A percentile compares a stretch with the other conserved stretches of the same genome.
Evolutionary conservation across 2,888 invertebrate genomes (phyloP).

Genomic region (Neoascia interrupta): DNA sequence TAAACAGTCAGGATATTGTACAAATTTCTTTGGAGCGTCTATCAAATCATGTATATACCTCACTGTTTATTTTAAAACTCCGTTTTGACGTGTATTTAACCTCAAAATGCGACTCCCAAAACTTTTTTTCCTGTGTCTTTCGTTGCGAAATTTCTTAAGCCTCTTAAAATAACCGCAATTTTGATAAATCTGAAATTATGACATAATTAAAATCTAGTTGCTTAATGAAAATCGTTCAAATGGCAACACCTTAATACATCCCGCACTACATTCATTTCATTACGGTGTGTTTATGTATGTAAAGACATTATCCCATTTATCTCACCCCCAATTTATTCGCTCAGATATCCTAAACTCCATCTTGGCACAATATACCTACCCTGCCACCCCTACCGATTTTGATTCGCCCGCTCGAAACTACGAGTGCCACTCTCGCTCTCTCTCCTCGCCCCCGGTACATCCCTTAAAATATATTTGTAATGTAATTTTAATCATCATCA

Average conservation of each 20-base stretch:
- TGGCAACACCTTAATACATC: conserved; percentile 46
- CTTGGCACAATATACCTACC: conserved; percentile 27
- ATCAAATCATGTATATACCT: too few species aligned
- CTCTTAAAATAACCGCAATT: too few species aligned
- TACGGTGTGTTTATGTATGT: conserved; percentile 38
- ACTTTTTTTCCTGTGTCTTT: too few species aligned
- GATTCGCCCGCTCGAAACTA: conserved; percentile 3
- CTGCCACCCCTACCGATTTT: not conserved
- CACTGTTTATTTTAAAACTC: too few species aligned
- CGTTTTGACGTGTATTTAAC: too few species aligned
- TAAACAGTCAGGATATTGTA: too few species aligned
- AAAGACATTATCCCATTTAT: conserved; percentile 44
- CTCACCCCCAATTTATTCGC: conserved; percentile 54
- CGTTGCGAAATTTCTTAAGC: too few species aligned
- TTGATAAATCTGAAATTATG: too few species aligned
- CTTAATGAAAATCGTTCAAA: conserved; percentile 17
- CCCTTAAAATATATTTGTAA: conserved; percentile 70
- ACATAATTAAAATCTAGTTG: not conserved
- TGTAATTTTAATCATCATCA: conserved; percentile 72
- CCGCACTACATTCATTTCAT: conserved; percentile 36
- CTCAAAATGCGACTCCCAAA: too few species aligned
- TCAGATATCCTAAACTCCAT: conserved; percentile 50
- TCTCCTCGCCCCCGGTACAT: conserved; percentile 49
- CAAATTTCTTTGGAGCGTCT: too few species aligned
- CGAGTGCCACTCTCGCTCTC: conserved; percentile 56